Evolutionary conservation across 1,140 invertebrate genomes (phyloP), one percentile per base, ranked within the genome.

Genomic region (Pteromalus puparum): DNA sequence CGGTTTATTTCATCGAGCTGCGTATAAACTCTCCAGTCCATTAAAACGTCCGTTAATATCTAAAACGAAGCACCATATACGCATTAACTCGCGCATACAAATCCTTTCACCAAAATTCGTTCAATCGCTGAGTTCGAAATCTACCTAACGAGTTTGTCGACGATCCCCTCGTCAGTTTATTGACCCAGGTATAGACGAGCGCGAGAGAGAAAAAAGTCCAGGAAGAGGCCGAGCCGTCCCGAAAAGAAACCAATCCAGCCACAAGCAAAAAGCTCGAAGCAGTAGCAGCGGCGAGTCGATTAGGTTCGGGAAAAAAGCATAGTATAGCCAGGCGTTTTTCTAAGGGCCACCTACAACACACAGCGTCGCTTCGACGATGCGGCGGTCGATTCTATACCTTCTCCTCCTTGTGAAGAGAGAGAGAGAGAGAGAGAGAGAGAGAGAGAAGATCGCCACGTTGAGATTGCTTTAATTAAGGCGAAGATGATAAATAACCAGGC

Each of bases 381-480:
- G 38, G 48, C 46, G 81, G 72, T 82, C 73, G 81, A 74, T 61
- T 61, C 6, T 42, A 34, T 34, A 42, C 38, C 38, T 42, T 42
- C 53, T n/a, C 53, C 53, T 21, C 53, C 53, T 61, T 5, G 5
- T n/a, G 13, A 53, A 15, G 13, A 53, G 48, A 18, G 48, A 2
- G 48, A 53, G 15, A 53, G 65, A n/a, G 26, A 24, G 26, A 61
- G 13, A 53, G 48, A 18, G 48, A 2, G 48, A 53, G 15, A 53
- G 65, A n/a, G 26, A 24, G 26, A 61, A 68, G 82, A 83, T 77
- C 74, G 74, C 73, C 65, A 70, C 74, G 82, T 77, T 74, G 53
- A 83, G 82, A 84, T 84, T 65, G 30, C 26, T 72, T 84, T 84
- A 84, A 84, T 84, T 84, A 84, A 84, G 61, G 76, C 76, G 75